These are phyloP conservation scores for Trichogramma pretiosum DNA, from an alignment of 1,140 invertebrate species.

Conservation along the genomic window DNA sequence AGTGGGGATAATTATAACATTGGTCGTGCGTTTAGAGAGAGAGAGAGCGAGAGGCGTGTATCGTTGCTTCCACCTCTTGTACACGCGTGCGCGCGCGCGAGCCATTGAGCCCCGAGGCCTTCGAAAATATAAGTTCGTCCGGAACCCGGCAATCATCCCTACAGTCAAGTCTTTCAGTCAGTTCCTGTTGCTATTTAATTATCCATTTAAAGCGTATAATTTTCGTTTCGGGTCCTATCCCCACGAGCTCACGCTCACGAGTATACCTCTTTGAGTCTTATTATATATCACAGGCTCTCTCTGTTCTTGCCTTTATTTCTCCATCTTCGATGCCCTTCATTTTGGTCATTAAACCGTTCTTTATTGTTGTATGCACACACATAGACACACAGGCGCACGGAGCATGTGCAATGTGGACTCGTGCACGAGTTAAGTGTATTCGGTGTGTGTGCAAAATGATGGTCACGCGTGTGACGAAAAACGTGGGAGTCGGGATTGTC, in stretches of 20 bases:
- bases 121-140: constrained; percentile 45
- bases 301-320: constrained; percentile 4
- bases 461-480: constrained; percentile 23
- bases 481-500: constrained; percentile 8
- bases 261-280: constrained; percentile 1
- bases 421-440: no score
- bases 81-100: constrained; percentile 4
- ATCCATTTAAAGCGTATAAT: constrained; percentile 49
- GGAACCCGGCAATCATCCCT: constrained; percentile 47
- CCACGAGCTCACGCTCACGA: constrained; percentile 24
- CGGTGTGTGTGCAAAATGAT: not conserved
- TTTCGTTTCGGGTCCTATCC: constrained; percentile 36
- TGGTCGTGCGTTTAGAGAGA: constrained; percentile 40
- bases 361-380: no score
- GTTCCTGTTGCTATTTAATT: constrained; percentile 48
- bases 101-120: no score
- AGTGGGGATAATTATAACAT: constrained; percentile 46
- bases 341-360: no score
- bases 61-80: constrained; percentile 28
- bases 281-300: constrained; percentile 2
- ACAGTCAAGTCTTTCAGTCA: constrained; percentile 48
- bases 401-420: no score
- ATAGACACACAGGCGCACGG: no score
- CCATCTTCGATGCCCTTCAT: no score
- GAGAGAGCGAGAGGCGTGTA: constrained; percentile 35